Percentiles rank a stretch among this genome's conserved stretches.
Conservation (phyloP, 2,888 invertebrate genomes). For the Acleris cristana region DNA sequence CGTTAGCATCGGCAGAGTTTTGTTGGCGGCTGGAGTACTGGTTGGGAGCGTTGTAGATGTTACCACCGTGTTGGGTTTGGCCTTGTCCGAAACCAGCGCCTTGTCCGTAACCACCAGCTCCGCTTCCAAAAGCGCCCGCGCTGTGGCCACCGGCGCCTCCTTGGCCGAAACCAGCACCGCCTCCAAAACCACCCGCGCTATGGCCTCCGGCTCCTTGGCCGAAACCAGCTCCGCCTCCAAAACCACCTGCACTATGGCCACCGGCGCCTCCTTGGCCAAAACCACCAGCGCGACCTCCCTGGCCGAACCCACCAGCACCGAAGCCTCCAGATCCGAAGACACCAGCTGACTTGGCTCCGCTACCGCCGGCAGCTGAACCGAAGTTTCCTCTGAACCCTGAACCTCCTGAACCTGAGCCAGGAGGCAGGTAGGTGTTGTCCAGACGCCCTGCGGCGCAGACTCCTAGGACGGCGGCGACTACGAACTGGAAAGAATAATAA, state of each 20-base stretch:
- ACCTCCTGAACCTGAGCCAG: constrained; percentile 73
- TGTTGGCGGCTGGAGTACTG: constrained; percentile 40
- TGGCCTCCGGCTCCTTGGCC: constrained; percentile 27
- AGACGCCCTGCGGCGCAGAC: constrained; percentile 76
- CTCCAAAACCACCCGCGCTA: constrained; percentile 40
- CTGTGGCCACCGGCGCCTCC: constrained; percentile 42
- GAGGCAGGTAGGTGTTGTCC: constrained; percentile 79
- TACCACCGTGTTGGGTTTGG: constrained; percentile 50
- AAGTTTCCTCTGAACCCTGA: constrained; percentile 50
- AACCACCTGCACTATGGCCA: constrained; percentile 31
- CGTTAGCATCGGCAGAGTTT: constrained; percentile 65
- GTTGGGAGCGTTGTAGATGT: constrained; percentile 53
- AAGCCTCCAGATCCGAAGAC: constrained; percentile 42
- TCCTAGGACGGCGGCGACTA: constrained; percentile 74
- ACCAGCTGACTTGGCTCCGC: constrained; percentile 42
- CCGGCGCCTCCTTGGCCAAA: constrained; percentile 45
- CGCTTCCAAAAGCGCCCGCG: constrained; percentile 40
- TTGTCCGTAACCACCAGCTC: constrained; percentile 39
- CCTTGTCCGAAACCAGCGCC: constrained; percentile 38
- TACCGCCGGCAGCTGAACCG: constrained; percentile 51
- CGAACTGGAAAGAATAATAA: constrained; percentile 58
- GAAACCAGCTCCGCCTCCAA: constrained; percentile 41
- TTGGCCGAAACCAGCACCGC: constrained; percentile 40
- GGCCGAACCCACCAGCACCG: constrained; percentile 38
- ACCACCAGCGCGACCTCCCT: constrained; percentile 32